Percentiles rank a stretch among this genome's conserved stretches.
Conservation (phyloP, 2,113 vertebrate species). For the Anser brachyrhynchus region DNA sequence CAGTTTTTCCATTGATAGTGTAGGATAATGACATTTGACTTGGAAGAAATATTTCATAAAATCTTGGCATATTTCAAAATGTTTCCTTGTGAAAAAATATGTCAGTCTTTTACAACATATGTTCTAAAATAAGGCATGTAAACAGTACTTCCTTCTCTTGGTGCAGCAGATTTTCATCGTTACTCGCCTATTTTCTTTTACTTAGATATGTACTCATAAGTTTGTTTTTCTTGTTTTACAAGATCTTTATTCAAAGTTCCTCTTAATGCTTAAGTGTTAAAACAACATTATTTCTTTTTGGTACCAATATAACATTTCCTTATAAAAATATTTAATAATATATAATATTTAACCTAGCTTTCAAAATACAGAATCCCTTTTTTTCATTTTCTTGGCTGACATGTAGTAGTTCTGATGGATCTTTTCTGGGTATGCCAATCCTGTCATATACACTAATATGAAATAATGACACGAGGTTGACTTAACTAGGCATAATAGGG, state of each 20-base stretch:
- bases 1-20: not conserved
- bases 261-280: not conserved
- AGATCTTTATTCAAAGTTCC: not conserved
- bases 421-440: conserved; percentile 44
- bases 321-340: not conserved
- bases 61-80: not conserved
- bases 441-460: conserved; percentile 52
- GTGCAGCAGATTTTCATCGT: not conserved
- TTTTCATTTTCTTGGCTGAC: conserved; percentile 18
- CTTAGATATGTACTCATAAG: not conserved
- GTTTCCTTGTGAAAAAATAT: not conserved
- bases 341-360: not conserved
- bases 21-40: not conserved
- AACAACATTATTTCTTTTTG: not conserved
- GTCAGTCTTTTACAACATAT: accelerated
- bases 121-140: not conserved
- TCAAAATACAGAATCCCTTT: not conserved
- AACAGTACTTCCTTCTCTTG: not conserved
- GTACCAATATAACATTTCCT: not conserved
- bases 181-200: not conserved
- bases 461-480: conserved; percentile 64
- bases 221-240: not conserved
- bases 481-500: conserved; percentile 65
- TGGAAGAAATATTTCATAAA: not conserved
- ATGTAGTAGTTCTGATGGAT: conserved; percentile 4